Conservation (phyloP, 2,113 vertebrate species). For the Nerophis ophidion region DNA sequence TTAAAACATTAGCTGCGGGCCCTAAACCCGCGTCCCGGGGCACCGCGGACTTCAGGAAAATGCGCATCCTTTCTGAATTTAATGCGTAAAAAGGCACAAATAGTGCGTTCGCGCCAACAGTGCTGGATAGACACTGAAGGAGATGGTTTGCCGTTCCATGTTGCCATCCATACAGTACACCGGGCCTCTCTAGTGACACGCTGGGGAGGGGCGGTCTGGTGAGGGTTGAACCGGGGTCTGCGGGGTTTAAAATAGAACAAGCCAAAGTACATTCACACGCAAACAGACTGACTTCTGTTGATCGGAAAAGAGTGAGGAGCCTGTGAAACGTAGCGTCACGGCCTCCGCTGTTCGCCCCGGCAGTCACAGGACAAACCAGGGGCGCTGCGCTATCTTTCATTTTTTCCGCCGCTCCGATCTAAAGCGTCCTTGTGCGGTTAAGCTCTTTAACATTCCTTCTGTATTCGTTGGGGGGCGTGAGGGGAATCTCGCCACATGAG, state of each 20-base stretch:
- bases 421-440: slow-evolving; percentile 51
- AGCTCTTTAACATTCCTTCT: slow-evolving; percentile 37
- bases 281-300: slow-evolving; percentile 75
- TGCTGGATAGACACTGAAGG: neutral
- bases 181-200: slow-evolving; percentile 49
- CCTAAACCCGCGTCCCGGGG: too few relatives aligned
- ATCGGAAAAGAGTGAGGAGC: slow-evolving; percentile 72
- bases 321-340: slow-evolving; percentile 68
- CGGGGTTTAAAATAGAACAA: slow-evolving; percentile 75
- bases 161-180: slow-evolving; percentile 63
- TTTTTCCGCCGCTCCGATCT: slow-evolving; percentile 45
- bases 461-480: slow-evolving; percentile 32
- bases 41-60: too few relatives aligned
- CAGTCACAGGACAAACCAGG: slow-evolving; percentile 56
- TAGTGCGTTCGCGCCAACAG: too few relatives aligned
- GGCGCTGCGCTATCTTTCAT: slow-evolving; percentile 45
- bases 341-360: slow-evolving; percentile 58
- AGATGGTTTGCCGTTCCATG: slow-evolving; percentile 28
- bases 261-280: slow-evolving; percentile 68
- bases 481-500: slow-evolving; percentile 26
- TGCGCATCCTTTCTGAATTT: too few relatives aligned
- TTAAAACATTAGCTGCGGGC: too few relatives aligned
- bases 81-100: too few relatives aligned
- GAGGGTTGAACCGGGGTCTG: slow-evolving; percentile 52
- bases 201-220: slow-evolving; percentile 32